phyloP scores from a whole-genome alignment of 2,888 invertebrate genomes.

The Phlogophora meticulosa region DNA sequence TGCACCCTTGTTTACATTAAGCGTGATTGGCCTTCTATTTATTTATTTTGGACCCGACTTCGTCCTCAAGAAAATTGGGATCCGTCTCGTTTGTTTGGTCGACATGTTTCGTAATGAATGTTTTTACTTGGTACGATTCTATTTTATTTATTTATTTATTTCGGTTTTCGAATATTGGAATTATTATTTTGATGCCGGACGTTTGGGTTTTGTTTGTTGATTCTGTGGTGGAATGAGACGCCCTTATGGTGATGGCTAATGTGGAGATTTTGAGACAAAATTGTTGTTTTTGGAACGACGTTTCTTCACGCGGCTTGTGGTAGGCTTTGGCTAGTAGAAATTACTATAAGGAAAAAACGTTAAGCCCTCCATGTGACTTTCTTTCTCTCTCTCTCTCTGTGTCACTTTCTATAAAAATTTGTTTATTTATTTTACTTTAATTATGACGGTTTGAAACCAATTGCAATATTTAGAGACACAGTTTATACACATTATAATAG shows the following conservation, averaged over 20 bases:
- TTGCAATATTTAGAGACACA: no score
- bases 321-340: no score
- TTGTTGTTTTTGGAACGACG: no score
- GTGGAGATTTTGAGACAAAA: constrained; percentile 4
- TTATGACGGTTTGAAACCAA: no score
- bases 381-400: no score
- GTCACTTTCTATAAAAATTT: no score
- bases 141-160: constrained; percentile 34
- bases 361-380: no score
- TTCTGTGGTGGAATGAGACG: constrained; percentile 5
- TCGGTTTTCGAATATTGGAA: constrained; percentile 32
- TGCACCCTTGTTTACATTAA: constrained; percentile 66
- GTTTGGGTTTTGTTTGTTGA: constrained; percentile 17
- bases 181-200: constrained; percentile 24
- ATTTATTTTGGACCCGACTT: constrained; percentile 66
- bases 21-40: constrained; percentile 68
- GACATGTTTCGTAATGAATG: constrained; percentile 68
- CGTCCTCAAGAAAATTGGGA: constrained; percentile 69
- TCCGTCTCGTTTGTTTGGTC: constrained; percentile 60
- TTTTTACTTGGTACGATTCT: constrained; percentile 60
- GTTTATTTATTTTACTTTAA: no score
- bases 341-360: no score
- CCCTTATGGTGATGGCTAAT: background rate
- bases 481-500: no score
- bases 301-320: no score